A percentile compares a stretch with the other conserved stretches of the same genome.
Evolutionary conservation across 2,113 vertebrate species (phyloP).

Genomic region (Calidris pygmaea): DNA sequence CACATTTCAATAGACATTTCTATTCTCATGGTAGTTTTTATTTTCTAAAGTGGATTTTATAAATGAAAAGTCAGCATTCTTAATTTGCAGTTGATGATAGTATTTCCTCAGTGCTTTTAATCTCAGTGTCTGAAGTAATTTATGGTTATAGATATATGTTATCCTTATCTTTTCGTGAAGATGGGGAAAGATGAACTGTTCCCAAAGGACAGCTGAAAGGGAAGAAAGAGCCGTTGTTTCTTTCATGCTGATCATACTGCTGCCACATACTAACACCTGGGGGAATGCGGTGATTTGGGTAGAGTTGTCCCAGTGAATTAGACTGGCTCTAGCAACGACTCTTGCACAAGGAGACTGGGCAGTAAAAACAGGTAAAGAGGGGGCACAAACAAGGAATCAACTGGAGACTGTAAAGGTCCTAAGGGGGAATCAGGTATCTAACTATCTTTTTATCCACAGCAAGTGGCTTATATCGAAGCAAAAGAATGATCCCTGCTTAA

Average conservation of each 20-base stretch:
- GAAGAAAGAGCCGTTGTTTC: neutral
- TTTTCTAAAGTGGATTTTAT: neutral
- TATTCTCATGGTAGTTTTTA: neutral
- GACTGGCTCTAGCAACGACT: neutral
- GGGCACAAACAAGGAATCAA: neutral
- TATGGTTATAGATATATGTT: neutral
- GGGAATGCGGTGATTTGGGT: neutral
- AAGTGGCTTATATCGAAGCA: neutral
- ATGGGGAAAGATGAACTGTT: neutral
- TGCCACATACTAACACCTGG: neutral
- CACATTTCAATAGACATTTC: neutral
- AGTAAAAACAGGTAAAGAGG: neutral
- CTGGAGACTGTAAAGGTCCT: neutral
- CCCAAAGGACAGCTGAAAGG: neutral
- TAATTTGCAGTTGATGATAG: neutral
- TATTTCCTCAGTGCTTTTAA: neutral
- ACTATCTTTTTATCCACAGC: neutral
- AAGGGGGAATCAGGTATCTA: neutral
- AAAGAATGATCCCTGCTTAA: neutral
- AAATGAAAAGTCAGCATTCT: neutral
- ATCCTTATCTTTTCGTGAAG: neutral
- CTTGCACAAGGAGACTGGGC: neutral
- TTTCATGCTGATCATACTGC: neutral
- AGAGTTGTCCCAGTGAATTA: neutral
- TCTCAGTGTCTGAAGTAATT: neutral